Base-by-base conservation (phyloP, 1,140 invertebrate species). In the Hyles vespertilio region DNA sequence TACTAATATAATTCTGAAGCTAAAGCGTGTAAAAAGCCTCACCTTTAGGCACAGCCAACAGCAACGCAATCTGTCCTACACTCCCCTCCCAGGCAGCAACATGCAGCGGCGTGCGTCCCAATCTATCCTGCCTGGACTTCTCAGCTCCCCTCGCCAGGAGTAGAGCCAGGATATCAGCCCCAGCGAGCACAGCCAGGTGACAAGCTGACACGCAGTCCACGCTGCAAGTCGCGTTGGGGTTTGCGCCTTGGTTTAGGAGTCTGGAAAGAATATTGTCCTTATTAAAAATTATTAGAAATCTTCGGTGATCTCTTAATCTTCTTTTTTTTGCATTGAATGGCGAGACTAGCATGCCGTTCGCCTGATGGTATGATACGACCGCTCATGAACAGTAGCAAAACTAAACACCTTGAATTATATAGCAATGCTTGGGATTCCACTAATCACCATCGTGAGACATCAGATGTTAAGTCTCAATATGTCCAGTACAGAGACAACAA, bases 71-170 rank as follows among this genome's bases (percentile, higher is more conserved):
- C 5, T 56, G 48, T 34, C 33, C 32, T 1, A 12, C 32, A 11
- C 48, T 43, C n/a, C 62, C 62, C 6, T 33, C 50, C 62, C 62
- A 60, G 11, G 62, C 58, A 0, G 62, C 62, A 3, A 64, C 9
- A 34, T 64, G 62, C n/a, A 64, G 62, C 2, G 62, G 62, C 2
- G 50, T 64, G 6, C 62, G 45, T 5, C 62, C 62, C 5, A 40
- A 33, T 45, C 12, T 48, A 11, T 56, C 55, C 3, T 32, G 8
- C 11, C 55, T 49, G 5, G 11, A 7, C 3, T 5, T 49, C 8
- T 49, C 11, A 4, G 46, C 55, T 8, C 46, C 32, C 5, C 8
- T 6, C 3, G 32, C 12, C 7, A 49, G 32, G 0, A 56, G 46
- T 12, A 56, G 11, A 0, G 4, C 3, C n/a, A 56, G 34, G 5